A percentile compares a stretch with the other conserved stretches of the same genome.
phyloP scores from a whole-genome alignment of 2,113 vertebrate species.

The Callopanchax toddi region DNA sequence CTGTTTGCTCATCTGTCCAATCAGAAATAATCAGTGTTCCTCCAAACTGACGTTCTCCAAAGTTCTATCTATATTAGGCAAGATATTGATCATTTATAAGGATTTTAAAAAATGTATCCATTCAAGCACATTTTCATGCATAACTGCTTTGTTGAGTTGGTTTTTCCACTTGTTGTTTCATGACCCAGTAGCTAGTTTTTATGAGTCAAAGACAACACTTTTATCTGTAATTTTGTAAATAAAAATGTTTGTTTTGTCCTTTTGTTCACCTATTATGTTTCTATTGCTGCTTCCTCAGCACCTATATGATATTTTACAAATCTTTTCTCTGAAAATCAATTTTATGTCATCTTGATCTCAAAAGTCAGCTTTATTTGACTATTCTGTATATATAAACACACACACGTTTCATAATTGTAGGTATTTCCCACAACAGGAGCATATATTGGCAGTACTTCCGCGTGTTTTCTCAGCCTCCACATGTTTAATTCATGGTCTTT shows the following conservation, averaged over 20 bases:
- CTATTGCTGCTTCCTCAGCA: constrained; percentile 9
- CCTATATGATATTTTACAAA: background rate
- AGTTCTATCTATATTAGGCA: too few species aligned
- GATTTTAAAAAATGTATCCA: too few species aligned
- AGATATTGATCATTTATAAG: too few species aligned
- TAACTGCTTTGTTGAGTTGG: background rate
- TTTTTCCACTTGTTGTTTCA: background rate
- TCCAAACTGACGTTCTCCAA: too few species aligned
- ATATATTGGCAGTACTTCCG: too few species aligned
- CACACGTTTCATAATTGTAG: too few species aligned
- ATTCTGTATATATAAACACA: constrained; percentile 16
- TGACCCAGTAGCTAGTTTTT: too few species aligned
- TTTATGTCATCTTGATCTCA: constrained; percentile 37
- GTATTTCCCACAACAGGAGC: too few species aligned
- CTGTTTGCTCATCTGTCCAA: too few species aligned
- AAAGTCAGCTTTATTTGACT: constrained; percentile 35
- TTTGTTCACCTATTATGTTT: constrained; percentile 2
- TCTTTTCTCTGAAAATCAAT: constrained; percentile 31
- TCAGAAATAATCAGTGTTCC: too few species aligned
- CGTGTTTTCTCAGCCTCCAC: background rate
- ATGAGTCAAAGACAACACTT: background rate
- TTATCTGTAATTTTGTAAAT: background rate
- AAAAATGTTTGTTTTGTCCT: background rate
- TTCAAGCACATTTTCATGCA: background rate
- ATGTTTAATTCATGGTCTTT: constrained; percentile 39